These are phyloP conservation scores for Dreissena polymorpha DNA, from an alignment of 1,140 invertebrate genomes.

Conservation along the genomic window DNA sequence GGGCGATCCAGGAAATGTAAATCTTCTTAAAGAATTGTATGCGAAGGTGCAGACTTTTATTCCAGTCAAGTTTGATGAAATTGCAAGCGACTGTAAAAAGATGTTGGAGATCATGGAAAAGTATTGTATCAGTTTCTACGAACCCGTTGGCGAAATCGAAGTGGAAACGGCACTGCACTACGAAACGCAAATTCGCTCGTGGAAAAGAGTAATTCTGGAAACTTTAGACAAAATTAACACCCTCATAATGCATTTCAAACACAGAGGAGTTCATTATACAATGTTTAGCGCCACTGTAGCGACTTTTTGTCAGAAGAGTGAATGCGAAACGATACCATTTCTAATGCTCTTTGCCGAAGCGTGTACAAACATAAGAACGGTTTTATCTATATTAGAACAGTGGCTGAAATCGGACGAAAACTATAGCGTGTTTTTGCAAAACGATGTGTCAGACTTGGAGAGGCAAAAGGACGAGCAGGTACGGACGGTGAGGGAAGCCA, in stretches of 20 bases:
- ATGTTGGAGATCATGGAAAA: conserved; percentile 56
- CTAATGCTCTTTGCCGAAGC: conserved; percentile 68
- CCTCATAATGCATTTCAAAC: conserved; percentile 33
- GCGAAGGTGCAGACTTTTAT: conserved; percentile 59
- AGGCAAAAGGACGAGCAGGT: conserved; percentile 58
- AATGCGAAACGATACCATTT: conserved; percentile 66
- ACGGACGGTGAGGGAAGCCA: conserved; percentile 57
- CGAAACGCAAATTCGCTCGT: conserved; percentile 60
- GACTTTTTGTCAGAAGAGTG: conserved; percentile 58
- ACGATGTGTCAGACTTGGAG: conserved; percentile 68
- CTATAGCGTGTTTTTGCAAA: conserved; percentile 65
- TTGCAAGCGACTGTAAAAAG: conserved; percentile 52
- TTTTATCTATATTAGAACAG: conserved; percentile 57
- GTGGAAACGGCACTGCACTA: conserved; percentile 66
- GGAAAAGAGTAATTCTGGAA: conserved; percentile 54
- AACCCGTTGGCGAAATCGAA: conserved; percentile 57
- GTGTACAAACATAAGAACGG: conserved; percentile 65
- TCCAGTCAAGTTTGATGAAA: conserved; percentile 53
- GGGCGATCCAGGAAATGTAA: conserved; percentile 53
- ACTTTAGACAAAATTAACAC: conserved; percentile 49
- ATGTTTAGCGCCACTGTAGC: conserved; percentile 55
- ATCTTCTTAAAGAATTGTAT: conserved; percentile 60
- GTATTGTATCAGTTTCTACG: conserved; percentile 71
- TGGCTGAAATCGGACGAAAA: conserved; percentile 71
- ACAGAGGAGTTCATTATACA: conserved; percentile 38